Evolutionary conservation across 2,797 vertebrate genomes (phyloP), one percentile per base, ranked within the genome.

Genomic region (Delichon dasypus): DNA sequence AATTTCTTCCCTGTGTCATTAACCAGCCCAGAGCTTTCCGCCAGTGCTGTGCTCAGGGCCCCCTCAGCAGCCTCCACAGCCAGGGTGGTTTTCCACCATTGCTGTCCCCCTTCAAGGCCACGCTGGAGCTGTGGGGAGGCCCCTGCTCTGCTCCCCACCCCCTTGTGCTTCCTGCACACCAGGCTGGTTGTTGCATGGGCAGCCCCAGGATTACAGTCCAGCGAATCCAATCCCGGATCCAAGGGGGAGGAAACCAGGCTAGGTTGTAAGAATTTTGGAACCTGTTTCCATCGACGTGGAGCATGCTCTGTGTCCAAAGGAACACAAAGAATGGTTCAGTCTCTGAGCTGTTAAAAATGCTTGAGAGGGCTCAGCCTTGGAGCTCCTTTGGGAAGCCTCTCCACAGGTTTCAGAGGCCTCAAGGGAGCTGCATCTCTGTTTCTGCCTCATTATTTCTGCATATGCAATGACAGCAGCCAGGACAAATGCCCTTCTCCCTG

Each of bases 391-490:
- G 55, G 40, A 66, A 89, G 55, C 40, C 16, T 73, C 48, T 88
- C 76, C 38, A n/a, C 34, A 66, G 54, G 18, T 75, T 91, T 88
- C 61, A 60, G 38, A 29, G 45, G 32, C 47, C 38, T 89, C n/a
- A 50, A 47, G 65, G 38, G 61, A 92, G 12, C 18, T 2, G 3
- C 30, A 47, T 44, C 45, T 87, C 60, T 88, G 8, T 91, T 80
- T 76, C 57, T 88, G 38, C 72, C 66, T 61, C 48, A 57, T 93
- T 94, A 71, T 91, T 92, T 89, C 74, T 82, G 55, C 71, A 34
- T 74, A 53, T 64, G 53, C 71, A 88, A 88, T 77, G 60, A 36
- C 48, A 89, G 89, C 44, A 85, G 44, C 70, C 62, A 67, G 71
- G 85, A 44, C 5, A 74, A 87, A 75, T 34, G 16, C 26, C 78